These are phyloP conservation scores for Psilopsiagon aymara DNA, from an alignment of 2,113 vertebrate species.

Conservation along the genomic window DNA sequence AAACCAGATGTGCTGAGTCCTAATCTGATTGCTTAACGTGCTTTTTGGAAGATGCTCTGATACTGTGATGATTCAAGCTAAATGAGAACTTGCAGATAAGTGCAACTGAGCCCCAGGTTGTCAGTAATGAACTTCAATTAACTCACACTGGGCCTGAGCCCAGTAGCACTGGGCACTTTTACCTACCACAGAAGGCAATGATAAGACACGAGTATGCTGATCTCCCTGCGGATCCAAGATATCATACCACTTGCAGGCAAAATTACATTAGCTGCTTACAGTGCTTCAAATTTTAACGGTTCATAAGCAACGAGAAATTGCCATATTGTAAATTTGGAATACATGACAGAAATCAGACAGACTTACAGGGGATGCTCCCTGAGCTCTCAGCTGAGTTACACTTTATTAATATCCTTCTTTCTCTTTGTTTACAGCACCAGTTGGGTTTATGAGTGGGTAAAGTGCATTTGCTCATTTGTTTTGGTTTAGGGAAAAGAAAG, in stretches of 20 bases:
- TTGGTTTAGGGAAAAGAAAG: not conserved
- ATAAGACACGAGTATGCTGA: not conserved
- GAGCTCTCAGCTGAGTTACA: not conserved
- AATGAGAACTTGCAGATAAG: conserved; percentile 58
- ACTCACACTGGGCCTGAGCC: conserved; percentile 47
- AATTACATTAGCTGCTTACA: conserved; percentile 57
- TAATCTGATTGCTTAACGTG: conserved; percentile 31
- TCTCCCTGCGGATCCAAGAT: conserved; percentile 28
- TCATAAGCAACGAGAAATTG: conserved; percentile 34
- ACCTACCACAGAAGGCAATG: conserved; percentile 44
- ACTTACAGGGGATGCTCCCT: not conserved
- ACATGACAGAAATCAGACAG: conserved; percentile 22
- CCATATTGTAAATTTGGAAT: conserved; percentile 21
- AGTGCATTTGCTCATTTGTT: conserved; percentile 9
- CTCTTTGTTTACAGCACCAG: not conserved
- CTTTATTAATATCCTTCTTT: conserved; percentile 21
- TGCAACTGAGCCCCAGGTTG: conserved; percentile 52
- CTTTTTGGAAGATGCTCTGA: conserved; percentile 36
- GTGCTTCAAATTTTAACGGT: conserved; percentile 57
- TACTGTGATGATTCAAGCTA: conserved; percentile 26
- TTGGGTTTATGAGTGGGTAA: not conserved
- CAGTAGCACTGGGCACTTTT: conserved; percentile 23
- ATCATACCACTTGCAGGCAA: conserved; percentile 51
- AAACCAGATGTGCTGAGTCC: conserved; percentile 30
- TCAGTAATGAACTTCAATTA: conserved; percentile 60